Evolutionary conservation across 2,888 invertebrate species (phyloP), one percentile per base, ranked within the genome.

Genomic region (Apodemia hepburni): DNA sequence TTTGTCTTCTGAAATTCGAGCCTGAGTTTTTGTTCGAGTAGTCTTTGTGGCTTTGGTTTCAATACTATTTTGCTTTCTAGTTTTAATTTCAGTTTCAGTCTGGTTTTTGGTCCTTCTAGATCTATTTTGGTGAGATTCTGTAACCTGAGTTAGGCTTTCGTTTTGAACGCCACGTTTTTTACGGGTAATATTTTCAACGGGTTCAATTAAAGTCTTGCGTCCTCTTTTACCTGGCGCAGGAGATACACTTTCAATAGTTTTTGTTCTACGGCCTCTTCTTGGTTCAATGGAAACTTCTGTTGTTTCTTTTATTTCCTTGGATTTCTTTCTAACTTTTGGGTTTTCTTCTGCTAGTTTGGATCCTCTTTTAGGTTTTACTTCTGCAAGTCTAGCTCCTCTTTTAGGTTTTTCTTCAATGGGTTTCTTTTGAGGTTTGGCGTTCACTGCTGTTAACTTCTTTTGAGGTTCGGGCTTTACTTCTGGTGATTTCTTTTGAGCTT

Each of bases 401-500:
- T 45, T 45, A 45, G n/a, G 45, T 45, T 45, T 45, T 45, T 45
- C 45, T 45, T n/a, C 45, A n/a, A 45, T 6, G 6, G 45, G n/a
- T 45, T 45, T n/a, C 45, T 45, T n/a, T 45, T n/a, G 45, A 45
- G 42, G 9, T n/a, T 42, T n/a, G 42, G 45, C 12, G 0, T 45
- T 45, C n/a, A 5, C 45, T 45, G 2, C 12, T 62, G 73, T 71
- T 57, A 66, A 27, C 66, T 62, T 65, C 64, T 69, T 73, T 38
- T 68, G 69, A 38, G 68, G 68, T 64, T 71, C 69, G 3, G 65
- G 68, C 61, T 68, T 72, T 15, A 15, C 42, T 15, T 15, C 15
- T 42, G 15, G 2, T 42, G 15, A n/a, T 67, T 62, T 65, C 63
- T 68, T 73, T 38, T 69, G 69, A 38, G 68, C 67, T 64, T 70